Percentiles rank a stretch among this genome's conserved stretches.
These are phyloP conservation scores for Plectropomus leopardus DNA, from an alignment of 2,113 vertebrate genomes.

Conservation along the genomic window DNA sequence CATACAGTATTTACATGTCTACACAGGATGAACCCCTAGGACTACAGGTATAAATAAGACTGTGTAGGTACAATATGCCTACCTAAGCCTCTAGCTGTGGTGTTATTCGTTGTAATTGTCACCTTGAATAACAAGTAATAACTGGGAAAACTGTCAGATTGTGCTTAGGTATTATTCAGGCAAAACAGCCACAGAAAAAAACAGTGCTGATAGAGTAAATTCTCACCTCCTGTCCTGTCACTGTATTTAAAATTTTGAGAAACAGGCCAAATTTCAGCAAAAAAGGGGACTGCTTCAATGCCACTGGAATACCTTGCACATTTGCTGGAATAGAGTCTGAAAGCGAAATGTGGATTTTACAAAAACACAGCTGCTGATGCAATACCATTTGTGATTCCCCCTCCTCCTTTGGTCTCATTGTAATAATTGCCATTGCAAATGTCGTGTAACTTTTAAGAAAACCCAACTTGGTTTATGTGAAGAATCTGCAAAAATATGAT, in stretches of 20 bases:
- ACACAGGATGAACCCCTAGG: background rate
- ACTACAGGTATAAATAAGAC: background rate
- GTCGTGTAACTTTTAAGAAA: background rate
- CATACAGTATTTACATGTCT: background rate
- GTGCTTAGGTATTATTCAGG: background rate
- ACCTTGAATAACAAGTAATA: background rate
- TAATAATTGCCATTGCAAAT: background rate
- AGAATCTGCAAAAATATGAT: slow-evolving; percentile 8
- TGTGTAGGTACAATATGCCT: background rate
- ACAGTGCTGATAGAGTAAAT: background rate
- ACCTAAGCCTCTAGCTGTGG: background rate
- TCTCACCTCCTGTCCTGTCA: background rate
- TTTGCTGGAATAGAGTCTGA: background rate
- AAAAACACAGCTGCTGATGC: slow-evolving; percentile 10
- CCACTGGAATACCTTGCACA: slow-evolving; percentile 1
- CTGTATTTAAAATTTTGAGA: background rate
- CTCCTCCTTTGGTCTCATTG: background rate
- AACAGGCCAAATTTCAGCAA: background rate
- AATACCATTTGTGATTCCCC: background rate
- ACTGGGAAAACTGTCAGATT: background rate
- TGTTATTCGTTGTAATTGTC: background rate
- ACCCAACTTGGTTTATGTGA: background rate
- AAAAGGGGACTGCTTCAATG: background rate
- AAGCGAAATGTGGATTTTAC: background rate
- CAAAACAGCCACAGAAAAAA: background rate